Base-by-base conservation (phyloP, 2,888 invertebrate species). In the Halictus ligatus region DNA sequence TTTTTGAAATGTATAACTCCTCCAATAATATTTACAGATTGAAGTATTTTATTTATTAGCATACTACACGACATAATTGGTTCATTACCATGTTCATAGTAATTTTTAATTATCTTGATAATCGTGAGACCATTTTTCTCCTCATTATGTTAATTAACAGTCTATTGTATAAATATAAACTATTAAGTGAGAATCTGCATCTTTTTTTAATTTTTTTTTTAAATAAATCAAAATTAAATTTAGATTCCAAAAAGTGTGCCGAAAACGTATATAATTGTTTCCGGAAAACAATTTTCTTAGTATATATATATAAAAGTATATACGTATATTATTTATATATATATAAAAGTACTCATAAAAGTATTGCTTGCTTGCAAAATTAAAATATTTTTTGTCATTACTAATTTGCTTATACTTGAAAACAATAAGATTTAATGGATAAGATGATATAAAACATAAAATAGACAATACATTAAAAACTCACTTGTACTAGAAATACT, bases 101-200 rank as follows among this genome's bases (percentile, higher is more conserved):
- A 71, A 78, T 35, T 67, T 74, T 40, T 35, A 58, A 78, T 78
- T 76, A 64, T 74, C 48, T 75, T 50, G 21, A 64, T 69, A 18
- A 13, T 71, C 40, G 25, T 40, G 58, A 72, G 78, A 73, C 64
- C 46, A 21, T 29, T 85, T 73, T 89, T 58, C 69, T 77, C 81
- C 75, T 80, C 78, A 84, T 88, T 86, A 73, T 85, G 79, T 90
- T 89, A 84, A 82, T 86, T 76, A 69, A 75, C 64, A 83, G 82
- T 83, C 87, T 86, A 87, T 60, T 87, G 29, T 90, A 83, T 89
- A 90, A 90, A 89, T 89, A 90, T 83, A 90, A 84, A 75, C 58
- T 80, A 81, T 76, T 83, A 67, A 88, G 75, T 25, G 46, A 85
- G 79, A 78, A 75, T 72, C 13, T 78, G 29, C 74, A 86, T 54